Conservation (phyloP, 2,113 vertebrate genomes). For the Pedetes capensis region DNA sequence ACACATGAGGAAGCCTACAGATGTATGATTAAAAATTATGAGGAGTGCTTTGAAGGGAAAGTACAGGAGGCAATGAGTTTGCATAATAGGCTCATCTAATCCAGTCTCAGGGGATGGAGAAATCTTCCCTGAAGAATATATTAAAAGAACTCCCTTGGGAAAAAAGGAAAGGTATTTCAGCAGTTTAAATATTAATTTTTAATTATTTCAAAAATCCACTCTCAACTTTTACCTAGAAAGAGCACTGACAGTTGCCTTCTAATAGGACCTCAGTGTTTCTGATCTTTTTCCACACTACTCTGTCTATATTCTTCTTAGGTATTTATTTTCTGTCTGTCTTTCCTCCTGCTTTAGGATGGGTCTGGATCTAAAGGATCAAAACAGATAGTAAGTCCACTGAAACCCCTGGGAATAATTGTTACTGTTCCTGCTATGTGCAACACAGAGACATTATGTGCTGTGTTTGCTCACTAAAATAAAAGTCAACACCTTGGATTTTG, state of each 20-base stretch:
- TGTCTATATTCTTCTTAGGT: background rate
- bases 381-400: background rate
- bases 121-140: constrained; percentile 22
- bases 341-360: background rate
- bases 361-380: constrained; percentile 26
- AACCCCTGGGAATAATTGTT: background rate
- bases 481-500: background rate
- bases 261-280: background rate
- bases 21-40: constrained; percentile 21
- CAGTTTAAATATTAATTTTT: constrained; percentile 51
- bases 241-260: background rate
- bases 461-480: constrained; percentile 34
- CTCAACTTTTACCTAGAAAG: background rate
- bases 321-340: background rate
- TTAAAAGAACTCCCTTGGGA: background rate
- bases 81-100: background rate
- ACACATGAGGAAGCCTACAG: constrained; percentile 6
- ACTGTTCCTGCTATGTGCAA: background rate
- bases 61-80: constrained; percentile 16
- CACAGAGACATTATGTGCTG: background rate
- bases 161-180: background rate
- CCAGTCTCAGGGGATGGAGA: background rate
- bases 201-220: constrained; percentile 39
- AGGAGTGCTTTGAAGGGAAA: constrained; percentile 5
- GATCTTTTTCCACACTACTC: background rate